Evolutionary conservation across 2,113 vertebrate species (phyloP), one percentile per base, ranked within the genome.

Genomic region (Thamnaconus septentrionalis): DNA sequence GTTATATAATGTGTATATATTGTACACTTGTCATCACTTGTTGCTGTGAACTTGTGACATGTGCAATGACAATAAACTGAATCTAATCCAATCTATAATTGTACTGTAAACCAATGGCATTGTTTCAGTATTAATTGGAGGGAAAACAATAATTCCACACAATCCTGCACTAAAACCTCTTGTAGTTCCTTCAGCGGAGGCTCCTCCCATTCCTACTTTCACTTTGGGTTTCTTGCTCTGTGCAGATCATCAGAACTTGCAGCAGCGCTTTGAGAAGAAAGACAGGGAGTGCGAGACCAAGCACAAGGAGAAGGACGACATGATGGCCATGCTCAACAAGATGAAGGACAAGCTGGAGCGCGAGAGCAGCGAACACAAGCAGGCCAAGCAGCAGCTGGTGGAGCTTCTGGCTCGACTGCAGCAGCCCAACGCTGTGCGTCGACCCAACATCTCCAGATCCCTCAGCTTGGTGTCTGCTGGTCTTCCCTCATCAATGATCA

Each of bases 271-370:
- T 78, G 96, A 98, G 47, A 97, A 98, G 90, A 98, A 97, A 71
- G 96, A 98, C 75, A 64, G 96, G 1, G 96, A 98, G 68, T 98
- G 96, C 3, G 96, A 98, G 0, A 94, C 92, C 75, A 99, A 97
- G 89, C 92, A 94, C 12, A 95, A 96, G 73, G 97, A 99, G 90
- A 97, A 97, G 72, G 96, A 99, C 1, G 96, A 98, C 63, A 95
- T 98, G 94, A 93, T 98, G 95, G 91, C 90, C 64, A 97, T 94
- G 0, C 87, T 99, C 73, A 98, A 95, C 85, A 98, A 97, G 84
- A 94, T 98, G 94, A 99, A 98, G 71, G 96, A 96, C 83, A 98
- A 98, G 59, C 93, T 99, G 58, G 94, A 97, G 80, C 95, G 93
- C 73, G 97, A 98, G 81, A 90, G 90, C 8, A 91, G 81, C 0